Conservation (phyloP, 1,140 invertebrate species). For the Drosophila hydei region DNA sequence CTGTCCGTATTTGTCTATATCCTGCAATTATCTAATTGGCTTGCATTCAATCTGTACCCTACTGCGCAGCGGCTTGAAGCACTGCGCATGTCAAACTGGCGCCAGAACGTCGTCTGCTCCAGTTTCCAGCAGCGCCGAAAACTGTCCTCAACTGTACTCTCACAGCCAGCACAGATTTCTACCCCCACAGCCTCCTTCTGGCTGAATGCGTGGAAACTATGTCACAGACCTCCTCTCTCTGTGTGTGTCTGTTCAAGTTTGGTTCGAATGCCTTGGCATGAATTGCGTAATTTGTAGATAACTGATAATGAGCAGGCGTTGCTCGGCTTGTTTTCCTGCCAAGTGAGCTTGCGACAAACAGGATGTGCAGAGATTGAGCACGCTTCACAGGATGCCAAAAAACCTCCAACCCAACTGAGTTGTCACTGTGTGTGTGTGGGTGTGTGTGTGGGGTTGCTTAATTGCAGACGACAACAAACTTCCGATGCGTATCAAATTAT, state of each 20-base stretch:
- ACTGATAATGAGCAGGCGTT: slow-evolving; percentile 69
- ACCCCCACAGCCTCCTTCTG: slow-evolving; percentile 1
- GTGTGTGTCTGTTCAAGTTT: slow-evolving; percentile 9
- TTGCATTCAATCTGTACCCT: slow-evolving; percentile 48
- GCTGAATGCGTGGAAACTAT: slow-evolving; percentile 53
- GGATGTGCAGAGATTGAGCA: slow-evolving; percentile 71
- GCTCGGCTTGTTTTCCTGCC: slow-evolving; percentile 3
- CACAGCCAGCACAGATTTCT: slow-evolving; percentile 21
- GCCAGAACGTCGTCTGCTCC: slow-evolving; percentile 75
- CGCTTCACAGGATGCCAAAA: slow-evolving; percentile 35
- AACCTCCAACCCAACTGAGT: not conserved
- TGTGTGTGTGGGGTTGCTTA: too few species aligned
- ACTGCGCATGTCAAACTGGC: slow-evolving; percentile 76
- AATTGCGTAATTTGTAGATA: slow-evolving; percentile 69
- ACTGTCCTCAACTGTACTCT: slow-evolving; percentile 16
- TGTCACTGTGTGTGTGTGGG: not conserved
- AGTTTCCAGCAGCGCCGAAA: slow-evolving; percentile 57
- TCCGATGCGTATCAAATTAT: slow-evolving; percentile 75
- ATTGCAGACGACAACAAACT: slow-evolving; percentile 53
- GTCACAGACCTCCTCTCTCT: slow-evolving; percentile 52
- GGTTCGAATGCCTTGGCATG: slow-evolving; percentile 28
- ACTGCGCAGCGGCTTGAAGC: slow-evolving; percentile 34
- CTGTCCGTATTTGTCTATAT: too few species aligned
- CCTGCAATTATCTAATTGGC: slow-evolving; percentile 72
- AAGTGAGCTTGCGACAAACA: slow-evolving; percentile 36